Evolutionary conservation across 2,113 vertebrate genomes (phyloP).

Genomic region (Pseudorectes ferrugineus): DNA sequence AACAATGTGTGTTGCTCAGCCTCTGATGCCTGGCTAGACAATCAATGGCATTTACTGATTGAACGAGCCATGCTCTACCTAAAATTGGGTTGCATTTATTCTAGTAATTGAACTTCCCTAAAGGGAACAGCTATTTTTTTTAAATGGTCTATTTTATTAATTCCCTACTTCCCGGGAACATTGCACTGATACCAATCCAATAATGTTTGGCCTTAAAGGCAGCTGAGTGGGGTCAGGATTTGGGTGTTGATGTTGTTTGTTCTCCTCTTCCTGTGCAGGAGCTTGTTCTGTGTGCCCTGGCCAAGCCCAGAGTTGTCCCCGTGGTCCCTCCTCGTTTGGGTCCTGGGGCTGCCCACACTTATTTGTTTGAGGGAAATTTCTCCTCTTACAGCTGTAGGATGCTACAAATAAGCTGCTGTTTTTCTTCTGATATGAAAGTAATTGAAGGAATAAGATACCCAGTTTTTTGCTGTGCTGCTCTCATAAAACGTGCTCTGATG

Average conservation of each 20-base stretch:
- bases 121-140: background rate
- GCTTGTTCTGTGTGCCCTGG: background rate
- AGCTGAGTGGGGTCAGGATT: background rate
- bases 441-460: background rate
- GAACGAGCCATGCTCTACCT: background rate
- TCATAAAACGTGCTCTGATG: background rate
- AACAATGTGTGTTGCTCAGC: background rate
- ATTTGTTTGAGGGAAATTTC: background rate
- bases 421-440: background rate
- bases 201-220: background rate
- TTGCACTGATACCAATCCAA: background rate
- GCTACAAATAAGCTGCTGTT: background rate
- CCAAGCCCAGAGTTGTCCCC: background rate
- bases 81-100: background rate
- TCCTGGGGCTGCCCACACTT: background rate
- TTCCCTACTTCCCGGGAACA: background rate
- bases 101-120: background rate
- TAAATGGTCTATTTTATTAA: background rate
- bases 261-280: background rate
- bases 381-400: background rate
- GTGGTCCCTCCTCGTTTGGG: background rate
- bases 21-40: background rate
- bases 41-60: background rate
- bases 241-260: background rate
- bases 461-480: background rate